phyloP scores from a whole-genome alignment of 2,113 vertebrate species.

The Regulus satrapa region DNA sequence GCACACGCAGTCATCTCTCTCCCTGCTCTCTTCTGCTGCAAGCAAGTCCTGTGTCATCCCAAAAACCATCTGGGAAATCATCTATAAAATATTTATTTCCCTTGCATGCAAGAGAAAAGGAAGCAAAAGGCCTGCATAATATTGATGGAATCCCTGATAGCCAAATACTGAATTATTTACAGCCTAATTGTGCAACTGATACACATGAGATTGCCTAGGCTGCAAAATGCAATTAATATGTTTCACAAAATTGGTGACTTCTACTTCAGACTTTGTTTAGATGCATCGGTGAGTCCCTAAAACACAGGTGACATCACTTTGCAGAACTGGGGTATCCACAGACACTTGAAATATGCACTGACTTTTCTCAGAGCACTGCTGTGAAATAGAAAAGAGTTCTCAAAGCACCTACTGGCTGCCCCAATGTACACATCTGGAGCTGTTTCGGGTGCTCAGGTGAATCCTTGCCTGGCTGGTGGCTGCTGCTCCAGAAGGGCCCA shows the following conservation, averaged over 20 bases:
- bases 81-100: conserved; percentile 28
- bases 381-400: neutral
- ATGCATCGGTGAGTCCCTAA: neutral
- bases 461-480: neutral
- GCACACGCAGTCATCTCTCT: neutral
- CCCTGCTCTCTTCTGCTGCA: neutral
- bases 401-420: neutral
- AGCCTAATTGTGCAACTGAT: neutral
- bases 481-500: neutral
- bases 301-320: neutral
- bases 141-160: neutral
- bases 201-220: neutral
- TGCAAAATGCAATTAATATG: neutral
- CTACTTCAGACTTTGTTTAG: neutral
- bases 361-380: rapidly evolving
- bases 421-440: neutral
- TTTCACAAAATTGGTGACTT: neutral
- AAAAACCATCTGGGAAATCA: neutral
- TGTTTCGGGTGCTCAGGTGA: neutral
- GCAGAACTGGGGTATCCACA: neutral
- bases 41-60: neutral
- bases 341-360: neutral
- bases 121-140: neutral
- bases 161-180: conserved; percentile 42
- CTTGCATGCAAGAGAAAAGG: neutral